Base-by-base conservation (phyloP, 2,797 vertebrate genomes). In the Phrynocephalus forsythii region DNA sequence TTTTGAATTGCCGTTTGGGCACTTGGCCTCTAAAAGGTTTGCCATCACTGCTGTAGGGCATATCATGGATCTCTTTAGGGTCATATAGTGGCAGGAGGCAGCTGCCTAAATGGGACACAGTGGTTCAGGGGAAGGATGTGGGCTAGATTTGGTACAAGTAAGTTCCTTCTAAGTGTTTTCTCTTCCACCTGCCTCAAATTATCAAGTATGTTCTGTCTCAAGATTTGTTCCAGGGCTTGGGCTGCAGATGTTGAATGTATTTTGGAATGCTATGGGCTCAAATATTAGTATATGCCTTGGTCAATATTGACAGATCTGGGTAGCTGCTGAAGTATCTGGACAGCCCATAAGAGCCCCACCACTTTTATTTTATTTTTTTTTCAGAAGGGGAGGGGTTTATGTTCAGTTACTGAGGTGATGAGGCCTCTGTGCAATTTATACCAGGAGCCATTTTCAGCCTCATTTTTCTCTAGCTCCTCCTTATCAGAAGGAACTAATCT, bases 261-360 rank as follows among this genome's bases (percentile, higher is more conserved):
- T 0, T 4, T 56, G 63, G 88, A 78, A 69, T 30, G 0, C 0
- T 0, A 1, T 86, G 22, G 63, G 38, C 63, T 82, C 77, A 89
- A 88, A 86, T 78, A 79, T 84, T 89, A 79, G 44, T 86, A 44
- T 60, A 22, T 5, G 52, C 60, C 13, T 85, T 13, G 20, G 66
- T 85, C 86, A 90, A 86, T 84, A 86, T 84, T 87, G 76, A 87
- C 73, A 78, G 50, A 63, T 63, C 24, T 77, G 28, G n/a, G 79
- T 67, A 63, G 91, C 92, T 89, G 86, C 83, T 82, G 48, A 85
- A 67, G 22, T 80, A 81, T 44, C 44, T 72, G 69, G 50, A 26
- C 44, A 67, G 18, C 52, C 48, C 28, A 50, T 52, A 33, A 33
- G 63, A 11, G 1, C 20, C 28, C 30, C 6, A 44, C 10, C 15